Evolutionary conservation across 2,797 vertebrate genomes (phyloP).

Genomic region (Enteromius treurensis): DNA sequence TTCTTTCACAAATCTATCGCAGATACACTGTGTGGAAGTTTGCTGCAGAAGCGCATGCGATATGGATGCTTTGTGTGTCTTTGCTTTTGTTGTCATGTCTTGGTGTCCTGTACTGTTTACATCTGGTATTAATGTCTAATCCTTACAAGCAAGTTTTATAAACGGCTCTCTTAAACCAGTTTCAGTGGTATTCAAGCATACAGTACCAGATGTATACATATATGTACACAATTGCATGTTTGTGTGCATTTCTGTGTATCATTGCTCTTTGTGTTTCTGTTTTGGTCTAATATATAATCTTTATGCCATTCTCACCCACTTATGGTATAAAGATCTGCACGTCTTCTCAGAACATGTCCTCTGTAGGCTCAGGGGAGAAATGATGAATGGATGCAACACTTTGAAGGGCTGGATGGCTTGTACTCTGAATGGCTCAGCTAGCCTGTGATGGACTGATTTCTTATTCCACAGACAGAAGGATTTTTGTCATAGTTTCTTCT

Average conservation of each 20-base stretch:
- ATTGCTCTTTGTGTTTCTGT: conserved; percentile 21
- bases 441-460: conserved; percentile 25
- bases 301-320: conserved; percentile 41
- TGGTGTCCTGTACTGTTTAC: conserved; percentile 5
- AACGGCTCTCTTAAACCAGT: not conserved
- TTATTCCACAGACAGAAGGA: conserved; percentile 29
- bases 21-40: conserved; percentile 38
- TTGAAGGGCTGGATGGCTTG: conserved; percentile 63
- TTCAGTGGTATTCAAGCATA: not conserved
- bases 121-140: conserved; percentile 1
- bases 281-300: conserved; percentile 38
- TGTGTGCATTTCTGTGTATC: conserved; percentile 51
- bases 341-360: conserved; percentile 30
- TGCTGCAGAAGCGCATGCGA: conserved; percentile 41
- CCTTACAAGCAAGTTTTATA: not conserved
- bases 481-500: conserved; percentile 48
- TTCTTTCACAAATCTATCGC: conserved; percentile 53
- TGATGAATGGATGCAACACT: conserved; percentile 52
- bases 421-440: conserved; percentile 57
- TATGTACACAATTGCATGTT: conserved; percentile 38
- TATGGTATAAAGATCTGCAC: conserved; percentile 51
- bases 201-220: conserved; percentile 1
- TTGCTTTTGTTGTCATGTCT: conserved; percentile 30
- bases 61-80: conserved; percentile 40
- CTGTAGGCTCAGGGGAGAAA: conserved; percentile 51